Base-by-base conservation (phyloP, 2,888 invertebrate species). In the Seira ritae region DNA sequence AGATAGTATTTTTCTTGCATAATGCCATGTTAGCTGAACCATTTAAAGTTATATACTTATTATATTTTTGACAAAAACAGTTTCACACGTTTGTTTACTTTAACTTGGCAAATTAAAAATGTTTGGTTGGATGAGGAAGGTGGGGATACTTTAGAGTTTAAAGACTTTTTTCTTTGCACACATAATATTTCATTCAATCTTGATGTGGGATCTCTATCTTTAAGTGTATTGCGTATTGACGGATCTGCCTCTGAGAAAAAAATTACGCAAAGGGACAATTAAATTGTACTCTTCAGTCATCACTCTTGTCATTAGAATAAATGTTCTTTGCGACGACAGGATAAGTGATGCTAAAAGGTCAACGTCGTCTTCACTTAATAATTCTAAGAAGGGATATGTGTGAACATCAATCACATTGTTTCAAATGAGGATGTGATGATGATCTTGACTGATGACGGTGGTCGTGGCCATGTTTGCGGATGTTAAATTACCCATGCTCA, bases 11-110 rank as follows among this genome's bases (percentile, higher is more conserved):
- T 31, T 31, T n/a, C 80, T 80, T 80, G 74, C 80, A 70, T 80
- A 74, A 80, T 75, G 75, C 70, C 70, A 80, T 75, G 74, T 31
- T 75, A 75, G 67, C 69, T 80, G 74, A 80, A 66, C 69, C 75
- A 60, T 80, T 80, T 70, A 80, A 46, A 19, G 22, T 23, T 46
- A 68, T 31, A 69, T 69, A n/a, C n/a, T n/a, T n/a, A n/a, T n/a
- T n/a, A n/a, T n/a, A n/a, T n/a, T n/a, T n/a, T n/a, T 31, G 31
- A 31, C 31, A 31, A 31, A 31, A 70, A 80, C 74, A 75, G 62
- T 68, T 80, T 80, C 74, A 24, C 75, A 80, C 50, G 65, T 73
- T 73, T 80, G 68, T 67, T 69, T 73, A 31, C 8, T 31, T 31
- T 31, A n/a, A n/a, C n/a, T n/a, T n/a, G n/a, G 2, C 31, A 31